Percentiles rank a stretch among this genome's conserved stretches.
These are phyloP conservation scores for Sebastes nivosus DNA, from an alignment of 2,797 vertebrate genomes.

Conservation along the genomic window DNA sequence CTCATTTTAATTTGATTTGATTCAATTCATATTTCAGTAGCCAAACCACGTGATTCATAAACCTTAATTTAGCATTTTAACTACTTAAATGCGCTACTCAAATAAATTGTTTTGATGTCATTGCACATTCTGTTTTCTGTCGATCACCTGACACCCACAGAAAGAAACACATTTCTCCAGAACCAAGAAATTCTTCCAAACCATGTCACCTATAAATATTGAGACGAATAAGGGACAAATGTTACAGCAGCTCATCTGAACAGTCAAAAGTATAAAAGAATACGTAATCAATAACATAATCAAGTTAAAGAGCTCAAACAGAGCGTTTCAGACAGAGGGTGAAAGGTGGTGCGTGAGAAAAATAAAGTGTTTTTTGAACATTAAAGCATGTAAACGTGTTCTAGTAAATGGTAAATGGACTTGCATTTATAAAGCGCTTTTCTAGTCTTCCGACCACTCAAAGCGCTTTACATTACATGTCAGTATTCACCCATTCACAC, in stretches of 20 bases:
- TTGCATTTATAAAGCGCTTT: no score
- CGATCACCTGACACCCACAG: not conserved
- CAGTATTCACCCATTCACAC: no score
- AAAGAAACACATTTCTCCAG: not conserved
- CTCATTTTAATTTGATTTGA: not conserved
- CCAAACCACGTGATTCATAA: not conserved
- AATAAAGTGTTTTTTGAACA: no score
- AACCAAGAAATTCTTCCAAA: not conserved
- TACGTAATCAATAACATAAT: not conserved
- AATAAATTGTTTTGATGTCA: not conserved
- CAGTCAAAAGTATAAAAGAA: not conserved
- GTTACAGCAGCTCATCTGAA: not conserved
- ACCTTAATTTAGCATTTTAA: not conserved
- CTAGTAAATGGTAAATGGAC: no score
- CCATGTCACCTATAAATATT: not conserved
- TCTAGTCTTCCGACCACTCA: no score
- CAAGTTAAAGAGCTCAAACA: not conserved
- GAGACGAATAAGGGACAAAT: not conserved
- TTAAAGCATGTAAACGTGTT: no score
- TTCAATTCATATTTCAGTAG: not conserved
- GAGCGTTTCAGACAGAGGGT: no score
- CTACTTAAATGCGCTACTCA: not conserved
- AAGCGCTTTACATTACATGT: rapidly evolving
- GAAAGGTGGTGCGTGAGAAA: no score
- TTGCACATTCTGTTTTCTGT: not conserved